A percentile compares a stretch with the other conserved stretches of the same genome.
Conservation (phyloP, 2,797 vertebrate species). For the Scolopax rusticola region DNA sequence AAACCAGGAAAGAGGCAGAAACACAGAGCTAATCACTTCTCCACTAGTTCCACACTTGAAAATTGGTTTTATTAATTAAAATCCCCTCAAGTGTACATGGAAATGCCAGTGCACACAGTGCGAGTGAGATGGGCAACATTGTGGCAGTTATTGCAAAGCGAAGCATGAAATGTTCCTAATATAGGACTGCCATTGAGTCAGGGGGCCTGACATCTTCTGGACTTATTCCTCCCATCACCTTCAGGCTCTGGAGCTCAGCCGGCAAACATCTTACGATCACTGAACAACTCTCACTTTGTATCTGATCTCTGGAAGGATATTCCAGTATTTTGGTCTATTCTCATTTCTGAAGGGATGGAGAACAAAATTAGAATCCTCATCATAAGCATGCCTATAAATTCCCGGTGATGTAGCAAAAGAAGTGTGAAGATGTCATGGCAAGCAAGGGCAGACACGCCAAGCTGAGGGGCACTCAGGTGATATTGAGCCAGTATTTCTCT, state of each 20-base stretch:
- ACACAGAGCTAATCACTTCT: background rate
- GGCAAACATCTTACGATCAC: background rate
- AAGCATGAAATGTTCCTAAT: background rate
- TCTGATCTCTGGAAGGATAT: background rate
- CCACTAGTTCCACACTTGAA: background rate
- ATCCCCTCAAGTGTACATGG: fast-evolving
- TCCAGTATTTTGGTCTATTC: background rate
- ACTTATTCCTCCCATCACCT: fast-evolving
- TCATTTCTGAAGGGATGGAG: background rate
- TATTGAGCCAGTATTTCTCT: background rate
- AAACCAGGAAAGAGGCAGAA: background rate
- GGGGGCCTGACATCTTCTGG: background rate
- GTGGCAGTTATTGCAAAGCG: background rate
- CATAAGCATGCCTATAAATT: background rate
- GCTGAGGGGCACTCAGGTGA: background rate
- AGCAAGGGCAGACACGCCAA: background rate
- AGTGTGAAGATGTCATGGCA: background rate
- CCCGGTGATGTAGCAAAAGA: background rate
- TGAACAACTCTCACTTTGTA: background rate
- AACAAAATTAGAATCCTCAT: background rate
- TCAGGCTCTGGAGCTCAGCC: background rate
- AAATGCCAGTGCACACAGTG: background rate
- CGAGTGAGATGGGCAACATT: background rate
- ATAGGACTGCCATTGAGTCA: background rate
- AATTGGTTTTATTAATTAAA: background rate